Percentiles rank a stretch among this genome's conserved stretches.
phyloP scores from a whole-genome alignment of 2,888 invertebrate species.

The Tiliacea citrago region DNA sequence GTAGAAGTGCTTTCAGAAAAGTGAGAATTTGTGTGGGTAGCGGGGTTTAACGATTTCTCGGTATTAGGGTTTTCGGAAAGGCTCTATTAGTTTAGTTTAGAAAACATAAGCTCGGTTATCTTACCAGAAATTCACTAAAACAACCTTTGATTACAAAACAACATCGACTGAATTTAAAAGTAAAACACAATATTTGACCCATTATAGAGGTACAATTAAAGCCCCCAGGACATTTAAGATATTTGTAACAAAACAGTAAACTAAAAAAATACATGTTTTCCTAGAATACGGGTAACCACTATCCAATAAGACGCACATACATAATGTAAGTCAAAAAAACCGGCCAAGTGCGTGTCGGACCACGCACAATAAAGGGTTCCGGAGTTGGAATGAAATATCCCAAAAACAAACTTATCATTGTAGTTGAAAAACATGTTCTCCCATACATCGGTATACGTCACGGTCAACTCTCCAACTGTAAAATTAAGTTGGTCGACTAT shows the following conservation, averaged over 20 bases:
- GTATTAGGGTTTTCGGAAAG: not conserved
- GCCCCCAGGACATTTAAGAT: no score
- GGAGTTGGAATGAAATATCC: no score
- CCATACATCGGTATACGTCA: no score
- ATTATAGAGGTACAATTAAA: not conserved
- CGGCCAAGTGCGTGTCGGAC: no score
- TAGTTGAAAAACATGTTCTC: no score
- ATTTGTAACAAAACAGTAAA: not conserved
- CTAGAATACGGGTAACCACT: conserved; percentile 24
- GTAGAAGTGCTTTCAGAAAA: conserved; percentile 16
- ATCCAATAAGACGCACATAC: conserved; percentile 37
- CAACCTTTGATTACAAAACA: not conserved
- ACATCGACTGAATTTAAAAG: not conserved
- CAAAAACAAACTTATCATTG: no score
- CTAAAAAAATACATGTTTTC: conserved; percentile 28
- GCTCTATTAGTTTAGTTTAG: not conserved
- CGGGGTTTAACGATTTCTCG: not conserved
- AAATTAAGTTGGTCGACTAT: no score
- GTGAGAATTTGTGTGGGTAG: not conserved
- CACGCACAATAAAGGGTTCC: no score
- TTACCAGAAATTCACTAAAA: not conserved
- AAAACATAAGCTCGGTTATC: not conserved
- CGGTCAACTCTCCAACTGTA: no score
- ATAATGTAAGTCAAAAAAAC: conserved; percentile 37
- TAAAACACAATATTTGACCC: not conserved